Conservation (phyloP, 2,113 vertebrate species). For the Bubo blakistoni region DNA sequence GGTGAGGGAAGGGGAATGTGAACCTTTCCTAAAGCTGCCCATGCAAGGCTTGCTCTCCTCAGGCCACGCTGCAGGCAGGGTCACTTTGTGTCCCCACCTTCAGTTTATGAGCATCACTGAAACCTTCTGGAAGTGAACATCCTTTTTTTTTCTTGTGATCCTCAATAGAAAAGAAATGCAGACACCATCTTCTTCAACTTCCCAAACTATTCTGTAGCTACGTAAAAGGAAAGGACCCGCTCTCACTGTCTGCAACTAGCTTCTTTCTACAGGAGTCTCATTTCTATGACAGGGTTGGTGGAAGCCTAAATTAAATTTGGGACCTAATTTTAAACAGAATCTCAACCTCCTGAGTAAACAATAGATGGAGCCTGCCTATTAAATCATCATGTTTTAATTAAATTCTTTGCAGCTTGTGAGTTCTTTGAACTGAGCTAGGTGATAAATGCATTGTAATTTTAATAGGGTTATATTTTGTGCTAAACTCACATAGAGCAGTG, state of each 20-base stretch:
- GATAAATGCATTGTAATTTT: constrained; percentile 71
- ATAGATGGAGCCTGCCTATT: constrained; percentile 70
- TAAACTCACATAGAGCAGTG: constrained; percentile 20
- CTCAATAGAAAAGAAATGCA: rapidly evolving
- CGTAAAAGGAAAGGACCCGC: neutral
- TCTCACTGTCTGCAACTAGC: neutral
- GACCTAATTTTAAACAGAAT: constrained; percentile 69
- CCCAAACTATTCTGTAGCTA: neutral
- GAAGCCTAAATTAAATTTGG: constrained; percentile 70
- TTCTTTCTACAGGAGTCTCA: neutral
- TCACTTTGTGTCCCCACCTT: too few relatives aligned
- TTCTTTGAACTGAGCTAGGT: constrained; percentile 55
- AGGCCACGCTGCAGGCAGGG: neutral
- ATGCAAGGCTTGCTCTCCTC: neutral
- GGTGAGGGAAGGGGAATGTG: neutral
- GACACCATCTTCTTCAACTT: neutral
- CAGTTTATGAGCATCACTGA: neutral
- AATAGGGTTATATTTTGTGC: constrained; percentile 66
- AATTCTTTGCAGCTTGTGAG: constrained; percentile 61
- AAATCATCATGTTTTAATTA: constrained; percentile 82
- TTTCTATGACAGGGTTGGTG: constrained; percentile 23
- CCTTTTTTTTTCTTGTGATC: neutral
- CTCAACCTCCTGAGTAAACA: constrained; percentile 70
- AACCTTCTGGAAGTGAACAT: neutral
- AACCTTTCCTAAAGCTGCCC: neutral